A percentile compares a stretch with the other conserved stretches of the same genome.
phyloP scores from a whole-genome alignment of 1,140 invertebrate species.

The Steinernema khuongi region DNA sequence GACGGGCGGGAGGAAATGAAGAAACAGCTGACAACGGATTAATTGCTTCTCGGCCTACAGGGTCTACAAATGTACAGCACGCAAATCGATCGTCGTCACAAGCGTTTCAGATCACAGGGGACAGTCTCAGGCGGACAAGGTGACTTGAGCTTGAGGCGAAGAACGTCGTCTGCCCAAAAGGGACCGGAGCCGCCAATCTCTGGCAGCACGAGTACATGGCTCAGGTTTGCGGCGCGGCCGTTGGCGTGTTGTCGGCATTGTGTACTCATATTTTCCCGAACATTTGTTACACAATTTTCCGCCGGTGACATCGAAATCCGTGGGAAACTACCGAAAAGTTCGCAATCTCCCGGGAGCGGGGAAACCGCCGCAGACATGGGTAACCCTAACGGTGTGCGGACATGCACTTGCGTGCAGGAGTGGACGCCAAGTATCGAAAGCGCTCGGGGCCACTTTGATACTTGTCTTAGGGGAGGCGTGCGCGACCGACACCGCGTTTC shows the following conservation, averaged over 20 bases:
- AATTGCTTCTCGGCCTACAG: neutral
- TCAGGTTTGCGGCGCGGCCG: neutral
- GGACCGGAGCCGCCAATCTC: neutral
- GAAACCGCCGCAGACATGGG: neutral
- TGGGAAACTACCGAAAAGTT: neutral
- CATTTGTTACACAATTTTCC: conserved; percentile 12
- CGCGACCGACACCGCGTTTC: neutral
- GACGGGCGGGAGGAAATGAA: conserved; percentile 4
- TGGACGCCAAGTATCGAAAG: neutral
- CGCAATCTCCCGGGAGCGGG: neutral
- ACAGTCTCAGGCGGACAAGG: too few species aligned
- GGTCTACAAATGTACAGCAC: conserved; percentile 4
- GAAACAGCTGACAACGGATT: neutral
- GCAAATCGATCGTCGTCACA: neutral
- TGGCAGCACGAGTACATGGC: neutral
- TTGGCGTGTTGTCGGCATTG: conserved; percentile 3
- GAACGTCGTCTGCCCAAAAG: too few species aligned
- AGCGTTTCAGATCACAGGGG: too few species aligned
- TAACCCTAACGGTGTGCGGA: too few species aligned
- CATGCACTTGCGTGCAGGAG: too few species aligned
- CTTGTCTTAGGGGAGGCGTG: neutral
- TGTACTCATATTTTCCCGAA: conserved; percentile 1
- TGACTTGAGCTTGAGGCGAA: too few species aligned
- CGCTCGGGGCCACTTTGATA: neutral
- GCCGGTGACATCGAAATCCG: conserved; percentile 10